phyloP scores from a whole-genome alignment of 1,140 invertebrate genomes.

The Lepidurus couesii region DNA sequence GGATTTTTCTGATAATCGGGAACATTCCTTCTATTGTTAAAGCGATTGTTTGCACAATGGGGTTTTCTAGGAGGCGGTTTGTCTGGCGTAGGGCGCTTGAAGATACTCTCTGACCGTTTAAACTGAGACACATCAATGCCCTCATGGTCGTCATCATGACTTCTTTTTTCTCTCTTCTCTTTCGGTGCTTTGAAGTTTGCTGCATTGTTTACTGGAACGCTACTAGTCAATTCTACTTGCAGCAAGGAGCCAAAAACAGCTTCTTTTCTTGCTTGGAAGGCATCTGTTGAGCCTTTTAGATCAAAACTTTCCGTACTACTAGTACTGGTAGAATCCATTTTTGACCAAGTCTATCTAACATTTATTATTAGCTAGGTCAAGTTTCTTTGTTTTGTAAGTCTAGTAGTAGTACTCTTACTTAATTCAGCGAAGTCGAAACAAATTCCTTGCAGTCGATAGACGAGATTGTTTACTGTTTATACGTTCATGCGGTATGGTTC shows the following conservation, averaged over 20 bases:
- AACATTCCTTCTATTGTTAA: constrained; percentile 39
- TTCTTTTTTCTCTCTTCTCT: background rate
- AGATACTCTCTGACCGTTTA: constrained; percentile 67
- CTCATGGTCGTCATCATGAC: constrained; percentile 34
- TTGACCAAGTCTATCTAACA: too few species aligned
- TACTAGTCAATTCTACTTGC: constrained; percentile 7
- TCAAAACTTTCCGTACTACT: too few species aligned
- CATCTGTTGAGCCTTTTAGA: constrained; percentile 14
- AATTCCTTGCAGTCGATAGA: too few species aligned
- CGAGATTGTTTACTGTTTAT: too few species aligned
- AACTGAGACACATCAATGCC: constrained; percentile 51
- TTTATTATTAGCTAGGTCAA: too few species aligned
- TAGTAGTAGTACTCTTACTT: too few species aligned
- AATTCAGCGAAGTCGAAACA: too few species aligned
- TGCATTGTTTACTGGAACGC: background rate
- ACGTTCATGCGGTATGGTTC: too few species aligned
- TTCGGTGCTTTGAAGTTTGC: constrained; percentile 10
- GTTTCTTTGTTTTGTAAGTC: too few species aligned
- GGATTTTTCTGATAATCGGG: constrained; percentile 68
- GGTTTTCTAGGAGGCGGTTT: constrained; percentile 53
- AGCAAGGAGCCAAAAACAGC: constrained; percentile 30
- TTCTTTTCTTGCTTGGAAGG: constrained; percentile 29
- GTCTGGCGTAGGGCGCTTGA: constrained; percentile 56
- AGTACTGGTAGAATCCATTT: too few species aligned
- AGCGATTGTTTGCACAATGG: constrained; percentile 41